These are phyloP conservation scores for Elegia similella DNA, from an alignment of 2,888 invertebrate genomes.

Conservation along the genomic window DNA sequence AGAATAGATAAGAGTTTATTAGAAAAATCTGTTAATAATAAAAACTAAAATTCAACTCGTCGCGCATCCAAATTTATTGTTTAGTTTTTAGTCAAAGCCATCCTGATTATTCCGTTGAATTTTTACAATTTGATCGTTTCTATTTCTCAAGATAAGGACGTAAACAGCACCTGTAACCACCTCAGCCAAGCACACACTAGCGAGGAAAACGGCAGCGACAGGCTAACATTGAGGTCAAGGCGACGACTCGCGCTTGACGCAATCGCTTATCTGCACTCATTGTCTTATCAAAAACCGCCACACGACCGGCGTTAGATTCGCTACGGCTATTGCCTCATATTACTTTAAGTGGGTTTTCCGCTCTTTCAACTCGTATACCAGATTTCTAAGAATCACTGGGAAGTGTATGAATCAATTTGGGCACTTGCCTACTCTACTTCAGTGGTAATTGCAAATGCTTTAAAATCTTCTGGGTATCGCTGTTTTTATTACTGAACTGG, in stretches of 20 bases:
- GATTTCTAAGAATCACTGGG: background rate
- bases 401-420: background rate
- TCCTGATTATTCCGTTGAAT: background rate
- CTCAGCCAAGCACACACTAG: background rate
- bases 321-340: conserved; percentile 4
- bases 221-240: conserved; percentile 68
- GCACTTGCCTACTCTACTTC: background rate
- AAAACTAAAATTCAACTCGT: too few species aligned
- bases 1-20: too few species aligned
- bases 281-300: conserved; percentile 43
- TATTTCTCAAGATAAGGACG: background rate
- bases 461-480: background rate
- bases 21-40: too few species aligned
- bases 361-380: background rate
- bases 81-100: background rate
- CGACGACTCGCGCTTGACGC: conserved; percentile 55
- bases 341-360: conserved; percentile 6
- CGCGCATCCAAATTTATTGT: too few species aligned
- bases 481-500: background rate
- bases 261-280: conserved; percentile 50
- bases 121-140: too few species aligned
- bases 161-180: background rate
- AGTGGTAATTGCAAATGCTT: background rate
- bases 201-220: conserved; percentile 26
- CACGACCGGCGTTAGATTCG: conserved; percentile 17